phyloP scores from a whole-genome alignment of 2,797 vertebrate genomes.

The Scolopax rusticola region DNA sequence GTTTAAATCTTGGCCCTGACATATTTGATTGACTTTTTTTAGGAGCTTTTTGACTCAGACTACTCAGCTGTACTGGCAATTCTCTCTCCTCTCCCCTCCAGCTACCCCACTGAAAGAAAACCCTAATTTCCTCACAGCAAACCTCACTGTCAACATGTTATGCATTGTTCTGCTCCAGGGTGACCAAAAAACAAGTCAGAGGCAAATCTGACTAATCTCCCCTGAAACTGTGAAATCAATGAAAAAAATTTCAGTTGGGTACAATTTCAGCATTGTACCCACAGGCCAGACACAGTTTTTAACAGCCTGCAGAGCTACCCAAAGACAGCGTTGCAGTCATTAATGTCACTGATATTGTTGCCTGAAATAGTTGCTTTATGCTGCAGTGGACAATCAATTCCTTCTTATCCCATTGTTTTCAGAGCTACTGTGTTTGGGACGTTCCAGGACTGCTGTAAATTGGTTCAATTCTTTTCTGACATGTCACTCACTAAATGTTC shows the following conservation, averaged over 20 bases:
- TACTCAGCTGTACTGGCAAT: not conserved
- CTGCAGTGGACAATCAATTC: conserved; percentile 25
- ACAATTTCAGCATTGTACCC: conserved; percentile 37
- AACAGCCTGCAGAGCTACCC: not conserved
- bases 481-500: conserved; percentile 57
- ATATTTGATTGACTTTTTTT: not conserved
- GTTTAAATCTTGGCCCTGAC: not conserved
- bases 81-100: not conserved
- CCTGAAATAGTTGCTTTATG: conserved; percentile 33
- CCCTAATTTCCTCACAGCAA: not conserved
- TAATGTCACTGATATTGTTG: not conserved
- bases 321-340: not conserved
- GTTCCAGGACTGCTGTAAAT: conserved; percentile 57
- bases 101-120: not conserved
- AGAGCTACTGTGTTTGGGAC: conserved; percentile 14
- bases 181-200: conserved; percentile 11
- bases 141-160: not conserved
- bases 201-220: conserved; percentile 29
- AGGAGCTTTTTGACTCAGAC: not conserved
- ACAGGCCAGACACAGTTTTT: not conserved
- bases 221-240: conserved; percentile 18
- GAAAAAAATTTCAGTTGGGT: not conserved
- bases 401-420: conserved; percentile 59
- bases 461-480: conserved; percentile 59
- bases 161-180: conserved; percentile 17